phyloP scores from a whole-genome alignment of 1,140 invertebrate species.

The Cherax destructor region DNA sequence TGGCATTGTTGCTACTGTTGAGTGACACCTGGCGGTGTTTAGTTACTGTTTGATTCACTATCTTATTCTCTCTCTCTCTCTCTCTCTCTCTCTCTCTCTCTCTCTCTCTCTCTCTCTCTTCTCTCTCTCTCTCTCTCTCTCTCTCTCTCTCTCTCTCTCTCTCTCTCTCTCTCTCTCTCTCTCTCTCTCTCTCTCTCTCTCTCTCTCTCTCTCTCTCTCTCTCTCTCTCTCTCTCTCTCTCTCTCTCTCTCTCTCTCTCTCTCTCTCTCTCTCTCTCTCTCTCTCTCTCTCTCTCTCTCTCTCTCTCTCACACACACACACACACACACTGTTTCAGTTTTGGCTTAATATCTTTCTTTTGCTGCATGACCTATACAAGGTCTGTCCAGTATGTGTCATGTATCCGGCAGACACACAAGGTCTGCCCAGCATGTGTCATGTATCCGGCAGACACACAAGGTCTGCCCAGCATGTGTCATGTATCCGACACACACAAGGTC shows the following conservation, averaged over 20 bases:
- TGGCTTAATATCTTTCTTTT: no score
- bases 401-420: no score
- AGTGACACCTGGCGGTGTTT: no score
- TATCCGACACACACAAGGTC: no score
- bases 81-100: constrained; percentile 4
- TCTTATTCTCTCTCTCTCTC: constrained; percentile 7
- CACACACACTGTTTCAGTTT: no score
- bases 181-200: constrained; percentile 5
- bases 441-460: no score
- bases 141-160: constrained; percentile 27
- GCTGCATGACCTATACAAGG: no score
- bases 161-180: constrained; percentile 10
- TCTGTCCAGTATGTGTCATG: no score
- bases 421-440: no score
- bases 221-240: constrained; percentile 26
- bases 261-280: constrained; percentile 10
- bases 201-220: constrained; percentile 18
- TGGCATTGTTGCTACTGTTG: no score
- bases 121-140: constrained; percentile 32
- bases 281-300: constrained; percentile 21
- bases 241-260: constrained; percentile 6
- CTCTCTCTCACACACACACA: constrained; percentile 22
- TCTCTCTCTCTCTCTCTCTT: constrained; percentile 7
- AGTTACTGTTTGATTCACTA: no score
- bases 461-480: no score